These are phyloP conservation scores for Drosophila villosipedis DNA, from an alignment of 2,888 invertebrate genomes.

Conservation along the genomic window DNA sequence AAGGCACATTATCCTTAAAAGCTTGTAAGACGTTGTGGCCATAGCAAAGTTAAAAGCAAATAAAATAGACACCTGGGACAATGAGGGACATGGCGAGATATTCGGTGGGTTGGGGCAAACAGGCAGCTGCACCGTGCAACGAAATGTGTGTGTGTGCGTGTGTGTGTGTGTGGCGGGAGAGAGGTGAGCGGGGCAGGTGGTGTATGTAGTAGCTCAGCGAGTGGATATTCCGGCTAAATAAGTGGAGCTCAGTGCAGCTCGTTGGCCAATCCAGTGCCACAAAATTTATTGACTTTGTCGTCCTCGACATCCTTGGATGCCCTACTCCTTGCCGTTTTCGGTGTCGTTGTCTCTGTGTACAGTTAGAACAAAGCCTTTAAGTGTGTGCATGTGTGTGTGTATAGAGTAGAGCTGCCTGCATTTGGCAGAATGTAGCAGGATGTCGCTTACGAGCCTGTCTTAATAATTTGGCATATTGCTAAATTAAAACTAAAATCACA, in stretches of 20 bases:
- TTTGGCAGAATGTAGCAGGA: conserved; percentile 16
- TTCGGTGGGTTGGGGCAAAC: neutral
- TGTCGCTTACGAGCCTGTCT: conserved; percentile 45
- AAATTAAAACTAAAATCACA: conserved; percentile 76
- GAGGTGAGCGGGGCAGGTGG: neutral
- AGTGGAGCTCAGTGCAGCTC: conserved; percentile 65
- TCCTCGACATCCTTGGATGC: conserved; percentile 52
- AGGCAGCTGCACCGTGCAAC: conserved; percentile 20
- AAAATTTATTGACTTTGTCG: conserved; percentile 79
- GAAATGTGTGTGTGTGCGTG: neutral
- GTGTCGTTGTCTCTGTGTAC: conserved; percentile 24
- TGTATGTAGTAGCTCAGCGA: conserved; percentile 41
- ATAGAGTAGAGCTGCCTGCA: conserved; percentile 11
- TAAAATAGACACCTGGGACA: conserved; percentile 80
- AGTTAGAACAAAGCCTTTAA: conserved; percentile 37
- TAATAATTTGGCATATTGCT: conserved; percentile 71
- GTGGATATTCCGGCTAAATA: conserved; percentile 64
- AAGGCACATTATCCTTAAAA: conserved; percentile 64
- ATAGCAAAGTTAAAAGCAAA: conserved; percentile 77
- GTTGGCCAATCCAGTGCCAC: conserved; percentile 73
- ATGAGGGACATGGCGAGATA: conserved; percentile 4
- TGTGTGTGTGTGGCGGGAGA: neutral
- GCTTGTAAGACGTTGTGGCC: conserved; percentile 70
- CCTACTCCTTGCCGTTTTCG: conserved; percentile 13
- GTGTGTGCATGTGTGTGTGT: conserved; percentile 6